Conservation (phyloP, 2,888 invertebrate species). For the Spisula subtruncata region DNA sequence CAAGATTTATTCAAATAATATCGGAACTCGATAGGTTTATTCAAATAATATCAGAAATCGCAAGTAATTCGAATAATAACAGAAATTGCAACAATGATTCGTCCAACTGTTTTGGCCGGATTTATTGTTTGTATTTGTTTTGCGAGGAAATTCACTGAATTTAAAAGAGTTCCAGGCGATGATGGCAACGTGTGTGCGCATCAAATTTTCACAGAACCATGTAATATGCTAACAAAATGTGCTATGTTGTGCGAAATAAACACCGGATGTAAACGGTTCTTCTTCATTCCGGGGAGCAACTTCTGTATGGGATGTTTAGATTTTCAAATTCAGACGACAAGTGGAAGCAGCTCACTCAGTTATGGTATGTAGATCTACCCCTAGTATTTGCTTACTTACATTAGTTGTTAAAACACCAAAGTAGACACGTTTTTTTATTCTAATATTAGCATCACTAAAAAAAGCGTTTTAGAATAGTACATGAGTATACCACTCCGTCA, state of each 20-base stretch:
- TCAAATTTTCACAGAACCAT: background rate
- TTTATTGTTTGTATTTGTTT: background rate
- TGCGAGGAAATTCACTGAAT: background rate
- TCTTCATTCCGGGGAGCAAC: background rate
- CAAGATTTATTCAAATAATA: too few species aligned
- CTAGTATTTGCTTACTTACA: too few species aligned
- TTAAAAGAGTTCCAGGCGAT: background rate
- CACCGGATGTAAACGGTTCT: background rate
- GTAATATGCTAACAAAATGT: background rate
- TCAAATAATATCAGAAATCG: too few species aligned
- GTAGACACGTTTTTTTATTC: too few species aligned
- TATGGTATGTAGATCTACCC: too few species aligned
- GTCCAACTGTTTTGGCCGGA: background rate
- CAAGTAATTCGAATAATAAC: too few species aligned
- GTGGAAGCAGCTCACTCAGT: background rate
- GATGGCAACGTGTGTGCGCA: background rate
- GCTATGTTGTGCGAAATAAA: background rate
- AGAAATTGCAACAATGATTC: background rate
- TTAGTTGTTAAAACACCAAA: too few species aligned
- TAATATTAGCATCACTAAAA: too few species aligned
- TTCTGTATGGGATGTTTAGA: background rate
- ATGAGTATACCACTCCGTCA: too few species aligned
- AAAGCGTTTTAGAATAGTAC: too few species aligned
- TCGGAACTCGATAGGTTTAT: too few species aligned
- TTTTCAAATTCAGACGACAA: background rate